Conservation (phyloP, 1,140 invertebrate genomes). For the Cherax destructor region DNA sequence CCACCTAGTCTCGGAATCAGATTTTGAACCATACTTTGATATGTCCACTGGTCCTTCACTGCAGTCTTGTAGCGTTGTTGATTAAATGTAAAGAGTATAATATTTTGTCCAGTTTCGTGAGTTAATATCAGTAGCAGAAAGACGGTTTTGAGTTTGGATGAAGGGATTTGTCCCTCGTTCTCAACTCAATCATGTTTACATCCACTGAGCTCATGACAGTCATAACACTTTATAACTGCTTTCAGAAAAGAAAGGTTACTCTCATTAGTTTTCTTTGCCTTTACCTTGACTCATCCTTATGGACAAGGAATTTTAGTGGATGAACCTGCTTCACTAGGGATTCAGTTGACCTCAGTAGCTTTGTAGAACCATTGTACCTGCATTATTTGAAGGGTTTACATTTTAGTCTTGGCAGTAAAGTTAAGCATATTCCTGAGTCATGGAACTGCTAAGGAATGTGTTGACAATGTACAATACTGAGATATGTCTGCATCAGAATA, state of each 20-base stretch:
- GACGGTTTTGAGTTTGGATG: too few relatives aligned
- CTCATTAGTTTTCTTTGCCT: too few relatives aligned
- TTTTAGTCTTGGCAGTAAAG: too few relatives aligned
- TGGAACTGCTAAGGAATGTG: not conserved
- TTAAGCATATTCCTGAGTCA: not conserved
- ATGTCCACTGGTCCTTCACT: not conserved
- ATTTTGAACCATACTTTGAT: not conserved
- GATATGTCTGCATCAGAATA: constrained; percentile 12
- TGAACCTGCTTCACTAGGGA: too few relatives aligned
- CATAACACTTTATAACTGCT: not conserved
- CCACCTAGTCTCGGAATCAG: not conserved
- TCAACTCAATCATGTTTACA: not conserved
- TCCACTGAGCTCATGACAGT: not conserved
- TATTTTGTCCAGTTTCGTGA: not conserved
- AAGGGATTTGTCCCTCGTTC: not conserved
- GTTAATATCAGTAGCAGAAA: not conserved
- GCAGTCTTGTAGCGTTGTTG: not conserved
- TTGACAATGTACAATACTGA: not conserved
- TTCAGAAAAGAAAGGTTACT: too few relatives aligned
- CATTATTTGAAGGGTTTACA: too few relatives aligned
- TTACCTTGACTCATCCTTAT: too few relatives aligned
- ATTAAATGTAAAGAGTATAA: not conserved
- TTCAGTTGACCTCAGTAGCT: too few relatives aligned
- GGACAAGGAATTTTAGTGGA: too few relatives aligned
- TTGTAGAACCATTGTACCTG: too few relatives aligned